Conservation (phyloP, 2,888 invertebrate genomes). For the Meghimatium bilineatum region DNA sequence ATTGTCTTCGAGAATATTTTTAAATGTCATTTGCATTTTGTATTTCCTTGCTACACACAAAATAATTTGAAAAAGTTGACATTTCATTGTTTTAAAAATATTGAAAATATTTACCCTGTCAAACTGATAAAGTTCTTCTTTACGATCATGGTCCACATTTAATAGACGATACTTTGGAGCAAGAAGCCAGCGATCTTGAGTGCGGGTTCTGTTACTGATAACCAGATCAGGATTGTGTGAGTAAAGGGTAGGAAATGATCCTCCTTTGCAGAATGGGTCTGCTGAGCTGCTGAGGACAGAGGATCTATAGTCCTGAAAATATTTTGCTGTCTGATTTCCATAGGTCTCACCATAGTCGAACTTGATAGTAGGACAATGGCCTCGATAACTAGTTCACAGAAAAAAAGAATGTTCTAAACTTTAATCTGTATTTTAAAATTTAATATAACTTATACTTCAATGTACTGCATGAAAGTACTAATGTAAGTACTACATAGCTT, state of each 20-base stretch:
- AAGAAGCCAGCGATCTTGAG: slow-evolving; percentile 73
- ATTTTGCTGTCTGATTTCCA: slow-evolving; percentile 76
- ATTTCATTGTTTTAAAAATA: not conserved
- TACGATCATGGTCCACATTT: slow-evolving; percentile 74
- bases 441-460: too few species aligned
- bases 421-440: too few species aligned
- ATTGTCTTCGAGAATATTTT: not conserved
- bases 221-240: slow-evolving; percentile 77
- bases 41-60: not conserved
- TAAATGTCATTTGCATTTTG: not conserved
- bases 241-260: slow-evolving; percentile 76
- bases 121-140: slow-evolving; percentile 66
- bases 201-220: slow-evolving; percentile 73
- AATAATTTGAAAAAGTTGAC: not conserved
- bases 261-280: slow-evolving; percentile 73
- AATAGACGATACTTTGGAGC: slow-evolving; percentile 74
- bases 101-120: slow-evolving; percentile 17
- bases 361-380: slow-evolving; percentile 76
- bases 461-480: too few species aligned
- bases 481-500: too few species aligned
- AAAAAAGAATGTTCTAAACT: not conserved
- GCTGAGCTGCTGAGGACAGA: slow-evolving; percentile 73
- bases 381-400: slow-evolving; percentile 70
- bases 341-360: slow-evolving; percentile 78
- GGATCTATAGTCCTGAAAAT: slow-evolving; percentile 77